phyloP scores from a whole-genome alignment of 2,113 vertebrate species.

The Burhinus oedicnemus region DNA sequence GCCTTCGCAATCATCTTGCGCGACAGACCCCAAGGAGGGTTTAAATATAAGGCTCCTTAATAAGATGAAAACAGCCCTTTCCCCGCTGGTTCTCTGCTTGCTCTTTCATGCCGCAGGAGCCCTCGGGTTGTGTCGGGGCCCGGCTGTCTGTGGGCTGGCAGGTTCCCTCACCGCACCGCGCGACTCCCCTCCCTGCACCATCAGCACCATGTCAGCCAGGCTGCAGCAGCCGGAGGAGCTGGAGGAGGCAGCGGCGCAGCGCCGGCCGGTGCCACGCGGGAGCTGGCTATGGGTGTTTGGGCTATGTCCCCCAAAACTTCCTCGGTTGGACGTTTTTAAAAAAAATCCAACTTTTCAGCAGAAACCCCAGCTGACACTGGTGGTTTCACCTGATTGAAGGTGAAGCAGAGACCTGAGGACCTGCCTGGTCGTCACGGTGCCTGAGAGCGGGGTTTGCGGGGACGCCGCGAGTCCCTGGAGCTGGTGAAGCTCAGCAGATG shows the following conservation, averaged over 20 bases:
- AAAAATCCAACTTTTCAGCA: too few species aligned
- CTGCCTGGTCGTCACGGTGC: too few species aligned
- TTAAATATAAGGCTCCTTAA: background rate
- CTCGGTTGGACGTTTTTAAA: background rate
- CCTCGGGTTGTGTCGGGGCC: background rate
- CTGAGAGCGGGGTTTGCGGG: too few species aligned
- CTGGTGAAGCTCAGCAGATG: too few species aligned
- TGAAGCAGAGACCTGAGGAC: too few species aligned
- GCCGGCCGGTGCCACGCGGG: fast-evolving
- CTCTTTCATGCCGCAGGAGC: background rate
- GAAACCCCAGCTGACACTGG: too few species aligned
- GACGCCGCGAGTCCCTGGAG: too few species aligned
- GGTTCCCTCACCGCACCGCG: background rate
- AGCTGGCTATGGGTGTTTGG: background rate
- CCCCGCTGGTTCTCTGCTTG: background rate
- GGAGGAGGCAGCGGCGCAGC: background rate
- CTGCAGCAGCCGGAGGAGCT: background rate
- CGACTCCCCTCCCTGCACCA: background rate
- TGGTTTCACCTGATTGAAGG: too few species aligned
- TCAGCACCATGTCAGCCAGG: background rate
- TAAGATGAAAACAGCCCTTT: background rate
- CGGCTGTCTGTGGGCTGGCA: background rate
- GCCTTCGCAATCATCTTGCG: background rate
- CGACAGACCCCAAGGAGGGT: background rate
- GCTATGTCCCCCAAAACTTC: background rate